Evolutionary conservation across 2,113 vertebrate species (phyloP).

Genomic region (Lampris incognitus): DNA sequence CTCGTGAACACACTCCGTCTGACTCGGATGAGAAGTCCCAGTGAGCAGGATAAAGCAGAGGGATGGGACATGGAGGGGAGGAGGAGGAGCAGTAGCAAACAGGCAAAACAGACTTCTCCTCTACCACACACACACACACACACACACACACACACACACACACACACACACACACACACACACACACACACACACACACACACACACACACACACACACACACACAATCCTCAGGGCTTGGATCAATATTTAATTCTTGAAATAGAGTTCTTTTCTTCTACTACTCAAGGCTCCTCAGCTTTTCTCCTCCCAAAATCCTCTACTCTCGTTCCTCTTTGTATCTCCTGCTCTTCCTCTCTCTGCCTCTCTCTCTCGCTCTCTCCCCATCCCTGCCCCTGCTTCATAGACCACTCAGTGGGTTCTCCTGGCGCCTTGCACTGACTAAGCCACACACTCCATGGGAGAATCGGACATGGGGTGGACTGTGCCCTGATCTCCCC

Average conservation of each 20-base stretch:
- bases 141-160: too few relatives aligned
- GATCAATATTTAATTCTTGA: slow-evolving; percentile 58
- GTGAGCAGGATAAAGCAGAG: slow-evolving; percentile 67
- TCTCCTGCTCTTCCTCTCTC: slow-evolving; percentile 14
- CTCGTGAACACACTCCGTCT: slow-evolving; percentile 85
- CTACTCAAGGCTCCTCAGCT: slow-evolving; percentile 27
- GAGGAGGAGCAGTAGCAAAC: background rate
- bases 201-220: slow-evolving; percentile 36
- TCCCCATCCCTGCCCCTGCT: slow-evolving; percentile 3
- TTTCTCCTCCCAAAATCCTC: background rate
- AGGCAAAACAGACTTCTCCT: too few relatives aligned
- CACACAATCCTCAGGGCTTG: slow-evolving; percentile 65
- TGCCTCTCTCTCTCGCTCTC: slow-evolving; percentile 22
- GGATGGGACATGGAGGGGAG: background rate
- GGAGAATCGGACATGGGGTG: slow-evolving; percentile 13
- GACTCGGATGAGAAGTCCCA: slow-evolving; percentile 90
- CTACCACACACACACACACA: slow-evolving; percentile 34
- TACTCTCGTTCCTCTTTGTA: background rate
- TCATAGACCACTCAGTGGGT: slow-evolving; percentile 23
- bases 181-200: slow-evolving; percentile 43
- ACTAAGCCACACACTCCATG: slow-evolving; percentile 52
- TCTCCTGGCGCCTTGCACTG: slow-evolving; percentile 50
- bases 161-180: slow-evolving; percentile 38
- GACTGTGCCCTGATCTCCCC: slow-evolving; percentile 51
- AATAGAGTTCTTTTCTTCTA: slow-evolving; percentile 28